These are phyloP conservation scores for Caenorhabditis sp. DNA, from an alignment of 2,888 invertebrate species.

Conservation along the genomic window DNA sequence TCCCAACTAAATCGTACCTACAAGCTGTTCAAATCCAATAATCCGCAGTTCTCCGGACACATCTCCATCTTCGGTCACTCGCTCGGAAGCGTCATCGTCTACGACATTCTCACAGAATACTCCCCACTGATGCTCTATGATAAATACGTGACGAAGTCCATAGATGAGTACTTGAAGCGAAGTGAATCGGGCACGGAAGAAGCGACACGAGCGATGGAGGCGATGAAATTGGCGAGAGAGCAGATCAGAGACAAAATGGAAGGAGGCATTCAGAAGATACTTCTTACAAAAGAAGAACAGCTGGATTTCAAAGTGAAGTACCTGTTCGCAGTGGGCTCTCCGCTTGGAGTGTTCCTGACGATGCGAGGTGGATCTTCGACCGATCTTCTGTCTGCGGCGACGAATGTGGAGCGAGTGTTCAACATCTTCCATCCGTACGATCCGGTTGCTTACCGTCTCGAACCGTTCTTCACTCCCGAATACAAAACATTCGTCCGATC, in stretches of 20 bases:
- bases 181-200: slow-evolving; percentile 18
- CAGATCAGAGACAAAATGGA: slow-evolving; percentile 62
- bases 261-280: slow-evolving; percentile 69
- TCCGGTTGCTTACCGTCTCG: slow-evolving; percentile 77
- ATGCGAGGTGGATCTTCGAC: slow-evolving; percentile 73
- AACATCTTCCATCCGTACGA: slow-evolving; percentile 76
- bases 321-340: slow-evolving; percentile 77
- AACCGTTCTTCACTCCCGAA: slow-evolving; percentile 76
- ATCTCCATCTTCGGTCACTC: slow-evolving; percentile 85
- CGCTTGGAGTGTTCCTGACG: slow-evolving; percentile 76
- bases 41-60: slow-evolving; percentile 84
- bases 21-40: slow-evolving; percentile 83
- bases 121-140: slow-evolving; percentile 81
- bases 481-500: slow-evolving; percentile 76
- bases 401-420: slow-evolving; percentile 72
- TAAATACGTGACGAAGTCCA: slow-evolving; percentile 79
- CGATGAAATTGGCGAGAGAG: slow-evolving; percentile 49
- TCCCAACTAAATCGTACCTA: slow-evolving; percentile 84
- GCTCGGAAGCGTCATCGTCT: slow-evolving; percentile 83
- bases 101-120: slow-evolving; percentile 84
- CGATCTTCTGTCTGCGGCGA: slow-evolving; percentile 48
- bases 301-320: slow-evolving; percentile 74
- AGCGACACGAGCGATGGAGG: slow-evolving; percentile 36
- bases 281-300: slow-evolving; percentile 69
- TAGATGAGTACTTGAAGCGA: slow-evolving; percentile 68